These are phyloP conservation scores for Fragum whitleyi DNA, from an alignment of 2,888 invertebrate species.

Conservation along the genomic window DNA sequence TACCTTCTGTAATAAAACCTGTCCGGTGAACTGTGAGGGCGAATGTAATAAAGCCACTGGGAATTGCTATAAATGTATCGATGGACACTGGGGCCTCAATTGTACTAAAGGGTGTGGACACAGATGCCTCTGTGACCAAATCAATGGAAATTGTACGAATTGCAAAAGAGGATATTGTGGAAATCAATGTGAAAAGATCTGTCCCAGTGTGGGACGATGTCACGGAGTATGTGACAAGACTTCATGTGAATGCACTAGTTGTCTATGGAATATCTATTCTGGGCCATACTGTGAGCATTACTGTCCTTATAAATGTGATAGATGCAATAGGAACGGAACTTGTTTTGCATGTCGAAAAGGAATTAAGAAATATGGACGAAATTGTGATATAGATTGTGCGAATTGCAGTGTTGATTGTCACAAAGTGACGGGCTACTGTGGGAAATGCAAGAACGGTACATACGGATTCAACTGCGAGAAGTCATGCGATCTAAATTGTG, in stretches of 20 bases:
- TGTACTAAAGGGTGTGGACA: slow-evolving; percentile 10
- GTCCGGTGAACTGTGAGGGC: not conserved
- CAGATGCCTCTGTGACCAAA: not conserved
- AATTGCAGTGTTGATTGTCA: slow-evolving; percentile 6
- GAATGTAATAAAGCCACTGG: slow-evolving; percentile 16
- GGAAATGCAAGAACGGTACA: not conserved
- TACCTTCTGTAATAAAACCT: slow-evolving; percentile 10
- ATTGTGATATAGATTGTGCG: not conserved
- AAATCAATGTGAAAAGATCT: not conserved
- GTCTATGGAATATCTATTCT: not conserved
- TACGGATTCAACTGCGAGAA: not conserved
- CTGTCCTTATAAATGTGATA: not conserved
- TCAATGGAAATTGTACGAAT: slow-evolving; percentile 13
- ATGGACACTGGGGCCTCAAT: slow-evolving; percentile 12
- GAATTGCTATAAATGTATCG: not conserved
- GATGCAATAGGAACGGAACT: not conserved
- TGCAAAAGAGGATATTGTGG: slow-evolving; percentile 14
- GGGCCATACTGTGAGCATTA: not conserved
- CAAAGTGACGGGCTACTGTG: not conserved
- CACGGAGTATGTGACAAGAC: not conserved
- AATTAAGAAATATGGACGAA: slow-evolving; percentile 9
- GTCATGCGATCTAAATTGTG: not conserved
- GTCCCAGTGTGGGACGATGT: not conserved
- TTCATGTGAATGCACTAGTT: not conserved
- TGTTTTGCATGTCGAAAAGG: not conserved